These are phyloP conservation scores for Euura lappo DNA, from an alignment of 1,140 invertebrate species.

Conservation along the genomic window DNA sequence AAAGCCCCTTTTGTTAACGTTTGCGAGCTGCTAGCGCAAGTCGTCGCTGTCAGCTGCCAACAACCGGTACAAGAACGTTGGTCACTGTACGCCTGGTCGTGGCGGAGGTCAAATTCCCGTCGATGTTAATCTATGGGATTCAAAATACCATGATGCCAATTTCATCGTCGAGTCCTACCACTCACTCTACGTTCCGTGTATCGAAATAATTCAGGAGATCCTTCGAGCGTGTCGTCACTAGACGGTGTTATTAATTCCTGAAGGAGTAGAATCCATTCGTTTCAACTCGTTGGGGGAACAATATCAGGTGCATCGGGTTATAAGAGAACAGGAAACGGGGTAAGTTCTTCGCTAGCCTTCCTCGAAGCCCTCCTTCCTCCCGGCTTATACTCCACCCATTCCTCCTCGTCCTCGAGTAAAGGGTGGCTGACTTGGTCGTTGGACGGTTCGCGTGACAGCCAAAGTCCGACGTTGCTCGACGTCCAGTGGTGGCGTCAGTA, in stretches of 20 bases:
- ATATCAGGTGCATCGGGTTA: neutral
- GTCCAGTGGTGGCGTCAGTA: slow-evolving; percentile 23
- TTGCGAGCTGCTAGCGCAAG: neutral
- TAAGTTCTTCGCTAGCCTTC: neutral
- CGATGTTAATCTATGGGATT: no score
- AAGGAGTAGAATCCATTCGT: neutral
- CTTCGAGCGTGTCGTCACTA: no score
- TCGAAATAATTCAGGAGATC: no score
- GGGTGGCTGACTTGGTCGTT: neutral
- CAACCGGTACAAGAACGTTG: neutral
- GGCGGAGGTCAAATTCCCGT: neutral
- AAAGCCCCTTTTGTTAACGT: slow-evolving; percentile 1
- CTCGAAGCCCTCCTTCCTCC: neutral
- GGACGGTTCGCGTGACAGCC: slow-evolving; percentile 1
- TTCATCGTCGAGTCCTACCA: neutral
- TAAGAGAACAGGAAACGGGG: neutral
- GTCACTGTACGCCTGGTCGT: neutral
- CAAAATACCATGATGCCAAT: neutral
- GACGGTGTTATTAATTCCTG: no score
- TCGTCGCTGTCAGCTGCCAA: neutral
- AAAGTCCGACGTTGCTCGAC: neutral
- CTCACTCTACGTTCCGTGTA: no score
- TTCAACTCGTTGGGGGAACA: neutral
- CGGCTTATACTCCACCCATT: neutral
- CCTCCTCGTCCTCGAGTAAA: neutral